These are phyloP conservation scores for Stenoptilia bipunctidactyla DNA, from an alignment of 2,888 invertebrate species.

Conservation along the genomic window DNA sequence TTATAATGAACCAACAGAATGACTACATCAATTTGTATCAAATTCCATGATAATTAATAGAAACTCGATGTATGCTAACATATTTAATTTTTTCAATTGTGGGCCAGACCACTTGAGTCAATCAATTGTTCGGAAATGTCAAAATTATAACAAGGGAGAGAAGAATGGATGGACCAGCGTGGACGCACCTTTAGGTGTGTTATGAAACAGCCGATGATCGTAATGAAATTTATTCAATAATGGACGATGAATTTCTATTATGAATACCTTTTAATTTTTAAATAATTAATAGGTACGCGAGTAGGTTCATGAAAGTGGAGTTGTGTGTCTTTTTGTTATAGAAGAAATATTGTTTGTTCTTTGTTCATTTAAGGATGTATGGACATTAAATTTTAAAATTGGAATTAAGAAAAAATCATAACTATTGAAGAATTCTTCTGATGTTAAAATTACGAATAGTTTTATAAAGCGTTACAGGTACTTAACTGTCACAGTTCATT, in stretches of 20 bases:
- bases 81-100: slow-evolving; percentile 14
- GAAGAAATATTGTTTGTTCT: too few species aligned
- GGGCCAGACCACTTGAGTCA: background rate
- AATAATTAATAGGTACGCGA: too few species aligned
- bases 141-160: background rate
- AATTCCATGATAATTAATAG: slow-evolving; percentile 24
- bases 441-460: too few species aligned
- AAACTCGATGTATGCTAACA: slow-evolving; percentile 14
- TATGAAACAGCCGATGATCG: background rate
- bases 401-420: too few species aligned
- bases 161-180: background rate
- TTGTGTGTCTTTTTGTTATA: too few species aligned
- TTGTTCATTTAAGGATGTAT: too few species aligned
- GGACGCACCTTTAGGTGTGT: background rate
- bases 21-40: slow-evolving; percentile 19
- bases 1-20: background rate
- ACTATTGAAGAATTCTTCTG: too few species aligned
- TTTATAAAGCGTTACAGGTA: too few species aligned
- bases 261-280: background rate
- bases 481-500: too few species aligned
- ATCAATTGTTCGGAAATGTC: slow-evolving; percentile 4
- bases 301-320: too few species aligned
- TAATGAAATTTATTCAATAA: background rate
- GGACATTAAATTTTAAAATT: too few species aligned
- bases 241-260: background rate